phyloP scores from a whole-genome alignment of 2,113 vertebrate genomes.

The Symphodus melops region DNA sequence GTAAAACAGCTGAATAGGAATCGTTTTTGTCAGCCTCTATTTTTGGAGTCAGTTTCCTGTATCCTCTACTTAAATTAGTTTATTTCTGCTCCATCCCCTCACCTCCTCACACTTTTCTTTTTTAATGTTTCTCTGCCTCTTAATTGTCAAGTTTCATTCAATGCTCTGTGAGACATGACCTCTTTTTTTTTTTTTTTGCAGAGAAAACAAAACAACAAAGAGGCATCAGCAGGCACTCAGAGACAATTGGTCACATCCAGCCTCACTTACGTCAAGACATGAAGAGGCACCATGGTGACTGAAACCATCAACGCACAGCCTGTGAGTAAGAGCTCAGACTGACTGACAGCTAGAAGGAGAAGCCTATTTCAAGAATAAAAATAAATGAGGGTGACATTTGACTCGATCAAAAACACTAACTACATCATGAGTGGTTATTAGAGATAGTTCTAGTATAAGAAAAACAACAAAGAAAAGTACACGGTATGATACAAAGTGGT shows the following conservation, averaged over 20 bases:
- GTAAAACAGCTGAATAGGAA: neutral
- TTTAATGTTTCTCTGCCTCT: neutral
- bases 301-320: constrained; percentile 39
- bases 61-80: neutral
- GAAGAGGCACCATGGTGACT: constrained; percentile 72
- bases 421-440: constrained; percentile 32
- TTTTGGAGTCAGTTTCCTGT: constrained; percentile 22
- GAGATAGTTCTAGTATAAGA: constrained; percentile 27
- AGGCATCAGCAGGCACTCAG: constrained; percentile 39
- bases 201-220: neutral
- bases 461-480: constrained; percentile 44
- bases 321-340: constrained; percentile 32
- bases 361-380: constrained; percentile 27
- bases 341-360: constrained; percentile 25
- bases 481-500: constrained; percentile 8
- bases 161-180: constrained; percentile 1
- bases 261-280: constrained; percentile 66
- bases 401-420: constrained; percentile 36
- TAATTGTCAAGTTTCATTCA: constrained; percentile 9
- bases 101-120: neutral
- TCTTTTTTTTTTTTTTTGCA: constrained; percentile 15
- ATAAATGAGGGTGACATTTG: constrained; percentile 34
- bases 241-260: constrained; percentile 55
- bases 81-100: neutral
- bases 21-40: constrained; percentile 14